Percentiles rank a stretch among this genome's conserved stretches.
Evolutionary conservation across 2,113 vertebrate species (phyloP).

Genomic region (Eubucco bourcierii): DNA sequence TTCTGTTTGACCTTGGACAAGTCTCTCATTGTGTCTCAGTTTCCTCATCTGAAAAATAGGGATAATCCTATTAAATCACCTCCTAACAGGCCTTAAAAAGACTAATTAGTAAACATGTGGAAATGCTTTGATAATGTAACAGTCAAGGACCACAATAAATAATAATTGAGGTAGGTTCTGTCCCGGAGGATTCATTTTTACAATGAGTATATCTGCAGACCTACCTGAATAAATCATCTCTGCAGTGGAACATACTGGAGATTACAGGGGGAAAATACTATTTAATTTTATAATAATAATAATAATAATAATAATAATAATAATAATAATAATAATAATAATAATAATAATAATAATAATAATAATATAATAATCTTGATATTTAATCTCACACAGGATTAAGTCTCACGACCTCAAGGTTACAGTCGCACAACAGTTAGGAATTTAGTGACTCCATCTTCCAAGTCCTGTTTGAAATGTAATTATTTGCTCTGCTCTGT

Average conservation of each 20-base stretch:
- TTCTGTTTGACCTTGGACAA: not conserved
- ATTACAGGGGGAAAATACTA: not conserved
- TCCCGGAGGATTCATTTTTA: not conserved
- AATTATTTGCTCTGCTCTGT: not conserved
- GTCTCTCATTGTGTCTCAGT: not conserved
- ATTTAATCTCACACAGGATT: not conserved
- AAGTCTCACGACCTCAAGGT: not conserved
- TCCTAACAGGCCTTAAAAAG: not conserved
- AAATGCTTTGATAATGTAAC: slow-evolving; percentile 10
- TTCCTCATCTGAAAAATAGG: slow-evolving; percentile 16
- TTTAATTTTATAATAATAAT: not conserved
- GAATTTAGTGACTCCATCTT: not conserved
- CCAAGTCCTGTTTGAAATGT: not conserved
- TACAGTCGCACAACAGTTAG: not conserved
- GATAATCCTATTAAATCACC: slow-evolving; percentile 39
- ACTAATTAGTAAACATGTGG: slow-evolving; percentile 10
- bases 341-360: not conserved
- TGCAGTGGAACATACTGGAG: not conserved
- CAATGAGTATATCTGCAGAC: not conserved
- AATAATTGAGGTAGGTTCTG: not conserved
- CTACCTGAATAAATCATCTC: not conserved
- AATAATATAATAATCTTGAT: not conserved
- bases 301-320: too few relatives aligned
- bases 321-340: too few relatives aligned
- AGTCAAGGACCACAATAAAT: not conserved